Base-by-base conservation (phyloP, 1,140 invertebrate genomes). In the Grapholita molesta region DNA sequence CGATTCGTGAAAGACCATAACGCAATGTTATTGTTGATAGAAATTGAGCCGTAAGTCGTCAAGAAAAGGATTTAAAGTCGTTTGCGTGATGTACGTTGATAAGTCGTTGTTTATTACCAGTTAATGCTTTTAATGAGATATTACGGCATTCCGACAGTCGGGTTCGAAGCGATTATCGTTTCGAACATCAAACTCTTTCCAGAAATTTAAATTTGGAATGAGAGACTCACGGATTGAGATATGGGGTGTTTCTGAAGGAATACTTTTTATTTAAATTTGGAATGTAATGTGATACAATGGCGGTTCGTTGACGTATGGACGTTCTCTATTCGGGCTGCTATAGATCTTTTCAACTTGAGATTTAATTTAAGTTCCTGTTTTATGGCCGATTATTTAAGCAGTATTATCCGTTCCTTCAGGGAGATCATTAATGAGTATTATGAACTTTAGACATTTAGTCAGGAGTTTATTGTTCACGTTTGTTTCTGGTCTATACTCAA, bases 121-220 rank as follows among this genome's bases (percentile, higher is more conserved):
- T 70, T 74, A 81, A 84, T 85, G 76, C 81, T 79, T 88, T 84
- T 90, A 90, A 90, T 88, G 88, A 90, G 88, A 85, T 88, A 88
- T 88, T 86, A 86, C 80, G 80, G 84, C 83, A 90, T 90, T 89
- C 88, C 83, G 75, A 71, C 79, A 74, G 35, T 67, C 78, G 80
- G 77, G 71, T 86, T 76, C 73, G 74, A 74, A 67, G 69, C 83
- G 87, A 88, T 88, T 87, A 90, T 90, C 88, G 80, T 87, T 84
- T 78, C 74, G 76, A 84, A 84, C 83, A 87, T 87, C 81, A 82
- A 89, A 90, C 83, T 90, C 82, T 89, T 88, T 89, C 83, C 84
- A 91, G 88, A 89, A 89, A 88, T 86, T 88, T 89, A 91, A 90
- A 89, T 91, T 88, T 88, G 81, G 85, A 86, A 85, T 70, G 74